These are phyloP conservation scores for Diogma glabrata DNA, from an alignment of 2,888 invertebrate genomes.

Conservation along the genomic window DNA sequence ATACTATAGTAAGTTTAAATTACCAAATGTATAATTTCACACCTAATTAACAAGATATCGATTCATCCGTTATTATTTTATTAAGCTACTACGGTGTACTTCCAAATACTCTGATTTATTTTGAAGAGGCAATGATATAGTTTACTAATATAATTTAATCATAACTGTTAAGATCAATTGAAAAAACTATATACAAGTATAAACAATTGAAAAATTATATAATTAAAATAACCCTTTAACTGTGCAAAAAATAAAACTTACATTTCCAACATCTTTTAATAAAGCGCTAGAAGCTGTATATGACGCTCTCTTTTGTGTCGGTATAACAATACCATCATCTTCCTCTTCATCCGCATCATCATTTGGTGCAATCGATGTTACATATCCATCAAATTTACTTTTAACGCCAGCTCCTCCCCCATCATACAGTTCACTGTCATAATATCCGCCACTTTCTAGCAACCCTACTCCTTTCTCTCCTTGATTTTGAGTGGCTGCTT, in stretches of 20 bases:
- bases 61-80: too few relatives aligned
- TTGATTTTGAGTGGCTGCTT: slow-evolving; percentile 48
- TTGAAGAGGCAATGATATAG: too few relatives aligned
- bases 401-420: slow-evolving; percentile 50
- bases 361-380: slow-evolving; percentile 91
- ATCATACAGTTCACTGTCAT: slow-evolving; percentile 91
- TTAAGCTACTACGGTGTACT: too few relatives aligned
- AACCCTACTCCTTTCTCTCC: slow-evolving; percentile 70
- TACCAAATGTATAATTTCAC: too few relatives aligned
- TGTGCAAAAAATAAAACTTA: slow-evolving; percentile 31
- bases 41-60: too few relatives aligned
- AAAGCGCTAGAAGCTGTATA: slow-evolving; percentile 80
- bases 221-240: slow-evolving; percentile 7
- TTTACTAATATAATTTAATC: too few relatives aligned
- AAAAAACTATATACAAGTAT: slow-evolving; percentile 8
- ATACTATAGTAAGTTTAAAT: too few relatives aligned
- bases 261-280: slow-evolving; percentile 82
- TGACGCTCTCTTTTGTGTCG: slow-evolving; percentile 60
- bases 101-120: too few relatives aligned
- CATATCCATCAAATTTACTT: slow-evolving; percentile 84
- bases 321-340: slow-evolving; percentile 52
- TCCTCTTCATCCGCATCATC: slow-evolving; percentile 95
- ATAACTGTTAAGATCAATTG: too few relatives aligned
- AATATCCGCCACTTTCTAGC: slow-evolving; percentile 71
- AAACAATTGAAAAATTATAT: slow-evolving; percentile 12